These are phyloP conservation scores for Gymnothorax reevesii DNA, from an alignment of 2,797 vertebrate species.

Conservation along the genomic window DNA sequence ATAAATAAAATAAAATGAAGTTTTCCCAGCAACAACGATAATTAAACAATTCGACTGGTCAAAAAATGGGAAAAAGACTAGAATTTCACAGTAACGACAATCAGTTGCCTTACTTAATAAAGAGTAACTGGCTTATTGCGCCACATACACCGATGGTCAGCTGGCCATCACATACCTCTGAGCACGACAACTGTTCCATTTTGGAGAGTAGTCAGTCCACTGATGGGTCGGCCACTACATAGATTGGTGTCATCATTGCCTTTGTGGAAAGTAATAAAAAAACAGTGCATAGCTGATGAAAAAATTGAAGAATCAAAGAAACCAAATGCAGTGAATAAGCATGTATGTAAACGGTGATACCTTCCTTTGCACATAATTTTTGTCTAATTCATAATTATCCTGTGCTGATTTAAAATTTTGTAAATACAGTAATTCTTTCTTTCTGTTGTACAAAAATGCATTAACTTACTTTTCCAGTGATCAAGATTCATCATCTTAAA, in stretches of 20 bases:
- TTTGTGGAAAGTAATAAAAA: slow-evolving; percentile 53
- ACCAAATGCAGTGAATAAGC: background rate
- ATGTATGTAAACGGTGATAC: background rate
- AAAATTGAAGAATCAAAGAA: background rate
- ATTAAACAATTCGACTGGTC: no score
- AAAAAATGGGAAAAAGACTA: no score
- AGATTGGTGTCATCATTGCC: slow-evolving; percentile 81
- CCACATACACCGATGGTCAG: background rate
- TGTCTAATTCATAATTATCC: background rate
- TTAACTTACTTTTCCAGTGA: background rate
- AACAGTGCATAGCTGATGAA: slow-evolving; percentile 1
- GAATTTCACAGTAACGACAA: no score
- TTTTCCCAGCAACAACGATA: no score
- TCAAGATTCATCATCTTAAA: background rate
- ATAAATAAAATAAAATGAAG: no score
- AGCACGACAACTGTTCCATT: slow-evolving; percentile 90
- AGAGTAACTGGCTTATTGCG: no score
- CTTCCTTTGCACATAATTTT: background rate
- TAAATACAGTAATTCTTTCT: background rate
- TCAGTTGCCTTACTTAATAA: no score
- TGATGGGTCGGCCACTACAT: slow-evolving; percentile 82
- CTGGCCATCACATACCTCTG: slow-evolving; percentile 76
- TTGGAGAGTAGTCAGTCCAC: slow-evolving; percentile 81
- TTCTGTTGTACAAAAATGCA: background rate
- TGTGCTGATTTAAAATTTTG: background rate